Evolutionary conservation across 2,797 vertebrate species (phyloP).

Genomic region (Nyctibius grandis): DNA sequence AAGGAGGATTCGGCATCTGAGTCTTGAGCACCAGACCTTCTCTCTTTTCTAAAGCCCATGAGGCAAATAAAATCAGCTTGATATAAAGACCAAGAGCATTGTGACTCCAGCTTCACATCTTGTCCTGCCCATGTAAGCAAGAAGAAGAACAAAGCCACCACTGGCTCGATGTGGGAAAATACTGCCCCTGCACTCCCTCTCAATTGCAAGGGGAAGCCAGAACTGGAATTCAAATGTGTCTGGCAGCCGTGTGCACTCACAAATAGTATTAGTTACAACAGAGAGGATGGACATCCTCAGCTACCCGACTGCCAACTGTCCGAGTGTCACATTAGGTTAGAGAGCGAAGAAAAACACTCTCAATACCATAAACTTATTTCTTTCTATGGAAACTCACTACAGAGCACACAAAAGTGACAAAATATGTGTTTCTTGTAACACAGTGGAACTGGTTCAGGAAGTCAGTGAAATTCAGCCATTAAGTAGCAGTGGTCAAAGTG

Average conservation of each 20-base stretch:
- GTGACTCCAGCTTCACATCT: not conserved
- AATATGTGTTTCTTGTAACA: not conserved
- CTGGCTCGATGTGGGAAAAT: not conserved
- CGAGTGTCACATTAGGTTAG: not conserved
- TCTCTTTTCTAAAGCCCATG: not conserved
- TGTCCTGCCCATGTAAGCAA: not conserved
- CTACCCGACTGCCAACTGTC: not conserved
- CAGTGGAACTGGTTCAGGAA: not conserved
- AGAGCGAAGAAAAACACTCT: not conserved
- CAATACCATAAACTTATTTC: not conserved
- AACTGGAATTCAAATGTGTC: not conserved
- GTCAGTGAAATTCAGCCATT: not conserved
- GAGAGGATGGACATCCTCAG: not conserved
- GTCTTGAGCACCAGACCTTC: not conserved
- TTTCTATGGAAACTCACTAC: not conserved
- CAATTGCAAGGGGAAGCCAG: not conserved
- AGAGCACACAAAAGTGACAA: not conserved
- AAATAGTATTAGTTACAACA: not conserved
- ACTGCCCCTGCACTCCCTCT: not conserved
- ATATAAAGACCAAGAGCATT: not conserved
- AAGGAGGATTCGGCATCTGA: rapidly evolving
- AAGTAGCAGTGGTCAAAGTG: not conserved
- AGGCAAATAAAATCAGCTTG: not conserved
- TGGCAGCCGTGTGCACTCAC: not conserved
- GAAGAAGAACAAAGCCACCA: not conserved